Percentiles rank a stretch among this genome's conserved stretches.
phyloP scores from a whole-genome alignment of 2,888 invertebrate species.

The Ditula angustiorana region DNA sequence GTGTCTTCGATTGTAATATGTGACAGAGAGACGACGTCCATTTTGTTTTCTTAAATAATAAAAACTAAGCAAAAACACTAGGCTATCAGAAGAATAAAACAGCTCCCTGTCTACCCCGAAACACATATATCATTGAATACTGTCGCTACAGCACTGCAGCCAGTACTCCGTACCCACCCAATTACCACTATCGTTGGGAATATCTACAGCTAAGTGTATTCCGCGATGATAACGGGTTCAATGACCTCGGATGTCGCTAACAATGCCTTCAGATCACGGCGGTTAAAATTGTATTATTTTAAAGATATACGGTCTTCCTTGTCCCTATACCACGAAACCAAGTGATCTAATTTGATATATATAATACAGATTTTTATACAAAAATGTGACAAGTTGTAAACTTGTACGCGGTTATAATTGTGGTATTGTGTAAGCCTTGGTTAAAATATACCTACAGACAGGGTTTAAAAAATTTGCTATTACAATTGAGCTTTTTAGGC shows the following conservation, averaged over 20 bases:
- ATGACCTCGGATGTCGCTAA: conserved; percentile 55
- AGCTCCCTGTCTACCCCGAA: not conserved
- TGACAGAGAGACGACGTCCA: too few species aligned
- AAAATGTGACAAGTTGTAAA: too few species aligned
- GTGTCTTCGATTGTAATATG: too few species aligned
- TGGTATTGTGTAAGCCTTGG: too few species aligned
- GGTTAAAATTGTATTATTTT: conserved; percentile 20
- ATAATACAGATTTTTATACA: too few species aligned
- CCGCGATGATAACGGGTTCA: conserved; percentile 64
- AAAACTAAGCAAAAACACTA: too few species aligned
- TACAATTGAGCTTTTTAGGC: too few species aligned
- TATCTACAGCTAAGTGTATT: conserved; percentile 76
- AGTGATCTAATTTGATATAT: not conserved
- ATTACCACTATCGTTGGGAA: conserved; percentile 80
- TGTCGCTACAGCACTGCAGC: conserved; percentile 15
- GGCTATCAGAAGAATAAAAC: not conserved
- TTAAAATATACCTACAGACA: too few species aligned
- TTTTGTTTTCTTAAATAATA: not conserved
- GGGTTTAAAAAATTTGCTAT: too few species aligned
- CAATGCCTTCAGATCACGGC: conserved; percentile 26
- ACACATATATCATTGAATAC: conserved; percentile 18
- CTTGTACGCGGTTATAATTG: too few species aligned
- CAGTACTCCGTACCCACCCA: conserved; percentile 55
- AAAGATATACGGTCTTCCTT: conserved; percentile 9
- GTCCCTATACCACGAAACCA: too few species aligned